These are phyloP conservation scores for Procavia capensis DNA, from an alignment of 2,113 vertebrate genomes.

Conservation along the genomic window DNA sequence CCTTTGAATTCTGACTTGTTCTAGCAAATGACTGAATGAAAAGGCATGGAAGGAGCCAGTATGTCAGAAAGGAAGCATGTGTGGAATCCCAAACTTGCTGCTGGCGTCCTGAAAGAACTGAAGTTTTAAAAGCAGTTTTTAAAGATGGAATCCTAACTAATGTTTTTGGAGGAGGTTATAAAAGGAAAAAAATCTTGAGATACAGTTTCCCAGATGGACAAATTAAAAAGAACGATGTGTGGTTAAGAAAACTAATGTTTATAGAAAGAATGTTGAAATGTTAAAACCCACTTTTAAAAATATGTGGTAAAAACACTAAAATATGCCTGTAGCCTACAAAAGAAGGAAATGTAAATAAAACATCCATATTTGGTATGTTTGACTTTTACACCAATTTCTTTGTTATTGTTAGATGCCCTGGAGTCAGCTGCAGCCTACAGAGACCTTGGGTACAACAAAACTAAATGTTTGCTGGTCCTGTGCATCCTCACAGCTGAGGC, in stretches of 20 bases:
- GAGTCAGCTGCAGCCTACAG: too few relatives aligned
- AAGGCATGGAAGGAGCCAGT: too few relatives aligned
- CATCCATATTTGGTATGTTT: not conserved
- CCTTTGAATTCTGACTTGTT: too few relatives aligned
- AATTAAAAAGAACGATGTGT: conserved; percentile 15
- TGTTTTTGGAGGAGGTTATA: not conserved
- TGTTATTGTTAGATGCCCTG: too few relatives aligned
- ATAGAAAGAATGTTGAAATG: conserved; percentile 17
- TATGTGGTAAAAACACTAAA: not conserved
- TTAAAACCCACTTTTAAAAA: not conserved
- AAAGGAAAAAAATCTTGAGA: not conserved
- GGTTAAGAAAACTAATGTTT: not conserved
- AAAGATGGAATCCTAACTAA: not conserved
- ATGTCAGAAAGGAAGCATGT: too few relatives aligned
- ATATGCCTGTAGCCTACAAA: not conserved
- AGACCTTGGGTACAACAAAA: too few relatives aligned
- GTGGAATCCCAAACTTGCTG: too few relatives aligned
- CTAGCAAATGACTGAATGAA: too few relatives aligned
- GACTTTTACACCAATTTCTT: not conserved
- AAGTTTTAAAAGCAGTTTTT: not conserved
- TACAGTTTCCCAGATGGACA: not conserved
- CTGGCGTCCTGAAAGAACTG: not conserved
- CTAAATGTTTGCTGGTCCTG: too few relatives aligned
- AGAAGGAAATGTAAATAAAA: conserved; percentile 27
- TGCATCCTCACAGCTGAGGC: too few relatives aligned